Evolutionary conservation across 2,888 invertebrate species (phyloP), one percentile per base, ranked within the genome.

Genomic region (Hoplodrina blanda): DNA sequence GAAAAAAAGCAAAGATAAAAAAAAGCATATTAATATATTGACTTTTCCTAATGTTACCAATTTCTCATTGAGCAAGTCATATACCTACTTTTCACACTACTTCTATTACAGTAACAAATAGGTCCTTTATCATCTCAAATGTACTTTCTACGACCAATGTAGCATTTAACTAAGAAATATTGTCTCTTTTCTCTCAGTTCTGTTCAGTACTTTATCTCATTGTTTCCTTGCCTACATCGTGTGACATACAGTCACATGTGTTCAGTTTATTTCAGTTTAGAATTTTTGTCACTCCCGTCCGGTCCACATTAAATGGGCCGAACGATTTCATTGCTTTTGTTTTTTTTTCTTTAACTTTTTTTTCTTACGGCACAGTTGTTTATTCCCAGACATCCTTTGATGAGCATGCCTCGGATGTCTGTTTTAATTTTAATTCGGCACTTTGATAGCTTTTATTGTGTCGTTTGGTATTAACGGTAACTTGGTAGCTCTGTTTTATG

Each of bases 231-330:
- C 41, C 59, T 69, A 75, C 76, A 73, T 57, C 71, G 80, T 78
- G 84, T 94, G 94, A 95, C 92, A 90, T 89, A 85, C 89, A 90
- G 88, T 85, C 93, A 92, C 95, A 95, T 95, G 93, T 96, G 96
- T 91, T 91, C 89, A 88, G 94, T 93, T 94, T 95, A 95, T 95
- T 95, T 96, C 95, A 95, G 95, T 92, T 88, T 89, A 85, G 80
- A 93, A 95, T 93, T 95, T 95, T 96, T 95, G 96, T 95, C 93
- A 93, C 92, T 92, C 92, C 91, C 95, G 96, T 96, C 96, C 96
- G 95, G 96, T 95, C 89, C 91, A 91, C 89, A 89, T 92, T 95
- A 95, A 96, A 96, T 96, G 96, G 94, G 91, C 96, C 96, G 96
- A 89, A 91, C 92, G 89, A 94, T 94, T 94, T 93, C 91, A 92